Base-by-base conservation (phyloP, 2,113 vertebrate species). In the Hemicordylus capensis region DNA sequence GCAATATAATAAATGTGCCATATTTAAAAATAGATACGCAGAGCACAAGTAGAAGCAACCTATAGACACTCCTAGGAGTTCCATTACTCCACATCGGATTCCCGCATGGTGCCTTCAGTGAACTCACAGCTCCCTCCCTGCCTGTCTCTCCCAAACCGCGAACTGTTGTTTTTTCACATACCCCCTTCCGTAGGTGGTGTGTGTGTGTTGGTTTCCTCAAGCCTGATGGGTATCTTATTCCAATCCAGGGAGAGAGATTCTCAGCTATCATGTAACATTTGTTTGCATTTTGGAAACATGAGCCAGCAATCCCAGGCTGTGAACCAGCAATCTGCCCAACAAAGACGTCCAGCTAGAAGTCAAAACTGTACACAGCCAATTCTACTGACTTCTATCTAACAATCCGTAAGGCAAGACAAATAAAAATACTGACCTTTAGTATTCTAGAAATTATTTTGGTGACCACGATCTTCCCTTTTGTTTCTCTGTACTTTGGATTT, bases 391-490 rank as follows among this genome's bases (percentile, higher is more conserved):
- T 69, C 2, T 0, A 0, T 0, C 10, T 1, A 42, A 24, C 69
- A 0, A 44, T 0, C 0, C 37, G 46, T 4, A 77, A 39, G 7
- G 0, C 4, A 59, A 42, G 0, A 4, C 42, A 4, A 8, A 12
- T 1, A 1, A 7, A n/a, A 39, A 76, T 15, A 82, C 93, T 48
- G 9, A 88, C 91, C 91, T 86, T 80, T 24, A 0, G 28, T 0
- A 0, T 0, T 54, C 59, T 10, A 67, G 24, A 64, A 2, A 80
- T 56, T 26, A 11, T 46, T 24, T 64, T 0, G 54, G 3, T 0
- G 0, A 56, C 0, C 63, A 37, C 42, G 14, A 0, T 0, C 4
- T n/a, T 0, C n/a, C n/a, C 74, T 0, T 17, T 11, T 34, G 0
- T 0, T 39, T 66, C 42, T n/a, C 56, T 0, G 48, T 54, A 17